Base-by-base conservation (phyloP, 2,797 vertebrate species). In the Melanotaenia pygmaea region DNA sequence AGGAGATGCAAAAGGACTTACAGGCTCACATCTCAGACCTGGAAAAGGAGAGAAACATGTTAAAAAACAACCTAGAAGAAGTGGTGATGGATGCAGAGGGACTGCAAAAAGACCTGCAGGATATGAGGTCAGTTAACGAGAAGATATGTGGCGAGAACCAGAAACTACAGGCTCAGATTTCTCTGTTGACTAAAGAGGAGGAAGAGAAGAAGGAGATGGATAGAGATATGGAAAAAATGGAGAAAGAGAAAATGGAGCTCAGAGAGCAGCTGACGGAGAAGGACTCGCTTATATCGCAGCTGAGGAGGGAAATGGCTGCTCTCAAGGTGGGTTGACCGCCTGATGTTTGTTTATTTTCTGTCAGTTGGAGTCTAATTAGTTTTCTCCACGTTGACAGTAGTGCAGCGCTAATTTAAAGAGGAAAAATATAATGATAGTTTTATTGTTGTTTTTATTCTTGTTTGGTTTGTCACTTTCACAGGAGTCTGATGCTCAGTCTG, bases 121-220 rank as follows among this genome's bases (percentile, higher is more conserved):
- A 97, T 26, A 93, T 97, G 90, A 96, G 94, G 80, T 80, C 76
- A 22, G 87, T 88, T 72, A 94, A 92, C 88, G 95, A 96, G 79
- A 96, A 95, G 91, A 77, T 91, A 24, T 90, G 73, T 11, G 86
- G 63, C 60, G 97, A 98, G 92, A 97, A 97, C 90, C 91, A 94
- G 73, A 91, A 85, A 66, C 92, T 97, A 69, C 77, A 93, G 74
- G 67, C 79, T 78, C 88, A 91, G 16, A 64, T 95, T 77, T 92
- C 94, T 59, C 74, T 93, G 67, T 83, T 91, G 75, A 62, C 70
- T 60, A 83, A 85, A 76, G 92, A 93, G 85, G 89, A 70, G 62
- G 91, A 95, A 80, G 88, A 89, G 51, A 77, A 85, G 43, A 82
- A 71, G 26, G 86, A 91, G 67, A 54, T 16, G 10, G 76, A 76